A percentile compares a stretch with the other conserved stretches of the same genome.
These are phyloP conservation scores for Coptodon rendalli DNA, from an alignment of 2,113 vertebrate genomes.

Conservation along the genomic window DNA sequence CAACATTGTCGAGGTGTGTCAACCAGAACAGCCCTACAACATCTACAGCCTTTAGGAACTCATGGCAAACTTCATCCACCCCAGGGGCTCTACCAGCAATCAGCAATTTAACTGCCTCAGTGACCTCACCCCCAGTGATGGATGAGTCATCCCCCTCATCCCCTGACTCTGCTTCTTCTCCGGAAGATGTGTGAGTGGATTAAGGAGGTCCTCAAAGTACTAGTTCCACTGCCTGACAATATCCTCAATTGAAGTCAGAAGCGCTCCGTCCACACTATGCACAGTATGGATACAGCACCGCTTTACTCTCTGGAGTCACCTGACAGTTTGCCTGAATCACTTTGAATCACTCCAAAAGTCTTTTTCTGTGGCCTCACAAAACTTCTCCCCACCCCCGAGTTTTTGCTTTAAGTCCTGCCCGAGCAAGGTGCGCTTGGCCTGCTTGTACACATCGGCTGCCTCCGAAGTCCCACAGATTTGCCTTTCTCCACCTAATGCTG, in stretches of 20 bases:
- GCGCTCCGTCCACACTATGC: not conserved
- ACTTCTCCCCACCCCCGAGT: fast-evolving
- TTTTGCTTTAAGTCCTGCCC: not conserved
- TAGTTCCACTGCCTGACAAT: too few species aligned
- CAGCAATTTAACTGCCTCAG: too few species aligned
- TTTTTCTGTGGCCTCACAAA: not conserved
- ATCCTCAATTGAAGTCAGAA: not conserved
- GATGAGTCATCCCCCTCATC: too few species aligned
- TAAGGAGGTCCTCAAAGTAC: too few species aligned
- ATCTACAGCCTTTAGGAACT: not conserved
- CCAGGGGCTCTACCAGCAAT: too few species aligned
- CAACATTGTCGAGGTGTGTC: not conserved
- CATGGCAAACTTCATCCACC: too few species aligned
- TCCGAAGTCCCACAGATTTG: not conserved
- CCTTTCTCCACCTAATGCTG: not conserved
- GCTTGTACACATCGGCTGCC: not conserved
- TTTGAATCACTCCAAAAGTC: not conserved
- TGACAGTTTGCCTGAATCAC: not conserved
- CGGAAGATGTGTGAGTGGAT: too few species aligned
- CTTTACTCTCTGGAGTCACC: not conserved
- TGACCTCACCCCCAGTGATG: too few species aligned
- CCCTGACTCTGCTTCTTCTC: too few species aligned
- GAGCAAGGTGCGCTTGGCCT: not conserved
- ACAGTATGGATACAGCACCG: not conserved
- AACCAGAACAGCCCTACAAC: not conserved